These are phyloP conservation scores for Thomomys bottae DNA, from an alignment of 2,113 vertebrate species.

Conservation along the genomic window DNA sequence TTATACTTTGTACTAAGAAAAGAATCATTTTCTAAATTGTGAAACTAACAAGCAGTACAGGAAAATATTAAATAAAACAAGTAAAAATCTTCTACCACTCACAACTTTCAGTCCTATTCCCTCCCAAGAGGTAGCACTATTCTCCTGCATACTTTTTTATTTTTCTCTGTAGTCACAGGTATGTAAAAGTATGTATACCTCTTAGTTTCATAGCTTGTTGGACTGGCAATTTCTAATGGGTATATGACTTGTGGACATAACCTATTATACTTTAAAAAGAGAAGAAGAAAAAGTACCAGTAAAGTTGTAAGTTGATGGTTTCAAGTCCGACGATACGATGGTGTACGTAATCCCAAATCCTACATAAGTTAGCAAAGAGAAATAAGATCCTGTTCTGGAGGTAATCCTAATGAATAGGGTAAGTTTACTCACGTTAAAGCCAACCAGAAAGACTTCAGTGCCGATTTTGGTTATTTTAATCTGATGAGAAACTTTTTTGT, in stretches of 20 bases:
- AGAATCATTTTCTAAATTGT: slow-evolving; percentile 29
- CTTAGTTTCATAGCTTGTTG: neutral
- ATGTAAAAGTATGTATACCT: neutral
- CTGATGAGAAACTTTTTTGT: slow-evolving; percentile 8
- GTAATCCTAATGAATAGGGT: neutral
- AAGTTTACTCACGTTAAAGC: too few species aligned
- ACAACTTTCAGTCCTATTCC: neutral
- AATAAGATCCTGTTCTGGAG: neutral
- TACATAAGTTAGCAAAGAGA: neutral
- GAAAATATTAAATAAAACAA: neutral
- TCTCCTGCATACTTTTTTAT: neutral
- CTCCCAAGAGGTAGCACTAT: neutral
- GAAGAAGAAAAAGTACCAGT: too few species aligned
- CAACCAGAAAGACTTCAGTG: neutral
- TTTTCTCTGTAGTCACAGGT: neutral
- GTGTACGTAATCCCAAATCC: neutral
- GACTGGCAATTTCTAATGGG: neutral
- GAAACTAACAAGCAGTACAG: neutral
- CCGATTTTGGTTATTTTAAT: slow-evolving; percentile 2
- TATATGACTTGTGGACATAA: too few species aligned
- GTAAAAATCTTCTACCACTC: neutral
- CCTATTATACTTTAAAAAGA: too few species aligned
- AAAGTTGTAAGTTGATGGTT: too few species aligned
- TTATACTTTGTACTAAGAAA: neutral
- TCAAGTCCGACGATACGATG: neutral